Evolutionary conservation across 2,888 invertebrate genomes (phyloP), one percentile per base, ranked within the genome.

Genomic region (Idaea dimidiata): DNA sequence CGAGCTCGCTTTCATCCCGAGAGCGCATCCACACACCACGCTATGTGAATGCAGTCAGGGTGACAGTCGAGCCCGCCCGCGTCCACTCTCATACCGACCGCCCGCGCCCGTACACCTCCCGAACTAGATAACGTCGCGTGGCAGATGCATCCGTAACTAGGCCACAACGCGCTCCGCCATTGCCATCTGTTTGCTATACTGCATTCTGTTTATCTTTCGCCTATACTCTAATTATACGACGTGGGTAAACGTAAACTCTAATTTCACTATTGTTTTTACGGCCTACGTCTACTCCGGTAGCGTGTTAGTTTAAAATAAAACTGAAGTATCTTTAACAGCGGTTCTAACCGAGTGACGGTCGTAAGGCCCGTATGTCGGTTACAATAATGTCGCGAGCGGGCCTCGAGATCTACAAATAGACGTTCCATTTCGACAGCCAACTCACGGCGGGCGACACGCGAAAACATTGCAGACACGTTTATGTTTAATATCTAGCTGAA

Each of bases 341-440:
- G 74, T 75, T 80, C 80, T 83, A 80, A 84, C 83, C 75, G 80
- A 73, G 72, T 43, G 43, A 43, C 43, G 77, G 76, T 73, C 75
- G 83, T 84, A 82, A 87, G 84, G 79, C 79, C 86, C 83, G 83
- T 82, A 80, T 84, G 83, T 84, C 84, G 77, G 84, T 79, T 85
- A 83, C 81, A 82, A 84, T 89, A 88, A 84, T 90, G 89, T 90
- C 91, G 86, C 86, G 86, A 79, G 82, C 91, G 90, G 90, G 91
- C 90, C 91, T 89, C 90, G 88, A 78, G 80, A 81, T 83, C 86
- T 85, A 82, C 87, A 92, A 92, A 92, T 92, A 92, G 91, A 88
- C 82, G 90, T 80, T 87, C 91, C 88, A 91, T 85, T 90, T 91
- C 87, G 83, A 86, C 88, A 81, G 85, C 86, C 88, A 82, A 81